These are phyloP conservation scores for Recurvirostra avosetta DNA, from an alignment of 2,113 vertebrate genomes.

Conservation along the genomic window DNA sequence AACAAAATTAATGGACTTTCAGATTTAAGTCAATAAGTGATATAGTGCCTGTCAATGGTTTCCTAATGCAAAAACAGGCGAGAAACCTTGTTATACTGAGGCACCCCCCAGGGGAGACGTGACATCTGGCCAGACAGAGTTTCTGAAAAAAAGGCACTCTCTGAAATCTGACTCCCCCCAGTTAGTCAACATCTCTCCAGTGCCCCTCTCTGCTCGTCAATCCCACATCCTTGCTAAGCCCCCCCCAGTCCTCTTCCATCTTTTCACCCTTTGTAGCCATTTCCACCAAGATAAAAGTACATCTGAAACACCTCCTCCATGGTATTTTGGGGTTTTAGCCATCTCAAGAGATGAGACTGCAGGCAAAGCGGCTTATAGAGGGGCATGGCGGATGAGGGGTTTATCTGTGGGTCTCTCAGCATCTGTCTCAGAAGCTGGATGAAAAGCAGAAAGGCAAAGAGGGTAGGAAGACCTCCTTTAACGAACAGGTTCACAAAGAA, in stretches of 20 bases:
- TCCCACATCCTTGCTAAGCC: neutral
- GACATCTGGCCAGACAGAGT: neutral
- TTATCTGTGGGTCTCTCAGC: neutral
- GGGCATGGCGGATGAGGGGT: neutral
- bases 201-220: neutral
- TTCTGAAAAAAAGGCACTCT: neutral
- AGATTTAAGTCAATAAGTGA: neutral
- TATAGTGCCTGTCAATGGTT: neutral
- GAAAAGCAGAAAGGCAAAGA: neutral
- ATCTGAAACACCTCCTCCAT: neutral
- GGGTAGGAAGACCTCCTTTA: neutral
- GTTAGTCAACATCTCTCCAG: neutral
- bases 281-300: neutral
- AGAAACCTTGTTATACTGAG: neutral
- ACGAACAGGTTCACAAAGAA: neutral
- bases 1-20: neutral
- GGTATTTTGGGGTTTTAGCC: neutral
- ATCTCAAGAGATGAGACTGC: neutral
- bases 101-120: neutral
- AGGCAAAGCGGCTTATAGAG: neutral
- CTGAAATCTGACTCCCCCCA: neutral
- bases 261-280: neutral
- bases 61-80: neutral
- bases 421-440: neutral
- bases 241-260: accelerated